Evolutionary conservation across 2,113 vertebrate genomes (phyloP), one percentile per base, ranked within the genome.

Genomic region (Ictidomys tridecemlineatus): DNA sequence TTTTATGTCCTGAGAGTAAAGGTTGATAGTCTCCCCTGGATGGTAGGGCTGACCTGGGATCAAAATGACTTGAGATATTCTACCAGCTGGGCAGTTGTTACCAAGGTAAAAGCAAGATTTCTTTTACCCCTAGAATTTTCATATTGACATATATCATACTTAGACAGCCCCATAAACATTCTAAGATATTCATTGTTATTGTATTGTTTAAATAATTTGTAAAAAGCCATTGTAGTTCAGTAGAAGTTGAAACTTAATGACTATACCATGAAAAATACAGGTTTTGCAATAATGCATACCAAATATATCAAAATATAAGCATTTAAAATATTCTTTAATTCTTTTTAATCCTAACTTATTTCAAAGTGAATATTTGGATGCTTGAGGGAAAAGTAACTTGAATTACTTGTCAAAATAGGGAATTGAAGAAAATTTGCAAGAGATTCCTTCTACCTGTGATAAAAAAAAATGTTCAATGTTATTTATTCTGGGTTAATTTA

Each of bases 381-480:
- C 4, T 28, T 86, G 70, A 73, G 20, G 42, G 13, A 86, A 89
- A 88, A 74, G 7, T 79, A 92, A 63, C 20, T 24, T 80, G 42
- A 92, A 53, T 84, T 78, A 61, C 48, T 73, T 95, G 1, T 85
- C 37, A 94, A 4, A 22, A 77, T 77, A 2, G 8, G 51, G 2
- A 78, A 24, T 5, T 80, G 2, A 56, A 74, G 42, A 89, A 73
- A 85, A 12, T 39, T 14, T 85, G 4, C 34, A 84, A 82, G 93
- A 48, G 26, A 72, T 42, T 78, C 11, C 39, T 77, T 76, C 30
- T 85, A 65, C 5, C 0, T 8, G 32, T 77, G 17, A 34, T 20
- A 70, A 95, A 53, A 93, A 91, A 73, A 93, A 91, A 73, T 73
- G 24, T 39, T 53, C 30, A 9, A 45, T 65, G 28, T 67, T 89